A percentile compares a stretch with the other conserved stretches of the same genome.
phyloP scores from a whole-genome alignment of 2,113 vertebrate species.

The Rhadina sibilatrix region DNA sequence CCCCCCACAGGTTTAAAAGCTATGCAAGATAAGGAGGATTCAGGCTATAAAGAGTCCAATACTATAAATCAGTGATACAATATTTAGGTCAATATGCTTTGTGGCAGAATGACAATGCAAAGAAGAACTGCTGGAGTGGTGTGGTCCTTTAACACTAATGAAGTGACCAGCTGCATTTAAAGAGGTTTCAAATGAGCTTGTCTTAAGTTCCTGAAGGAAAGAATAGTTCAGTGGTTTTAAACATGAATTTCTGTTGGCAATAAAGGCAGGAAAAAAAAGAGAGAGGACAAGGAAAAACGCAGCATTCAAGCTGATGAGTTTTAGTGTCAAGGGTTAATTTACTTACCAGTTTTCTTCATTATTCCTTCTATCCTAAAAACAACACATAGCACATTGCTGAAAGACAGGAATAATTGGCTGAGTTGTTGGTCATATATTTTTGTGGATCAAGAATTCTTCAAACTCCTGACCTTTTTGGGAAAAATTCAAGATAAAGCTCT shows the following conservation, averaged over 20 bases:
- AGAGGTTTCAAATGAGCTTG: background rate
- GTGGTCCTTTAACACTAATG: background rate
- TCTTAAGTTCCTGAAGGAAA: background rate
- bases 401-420: background rate
- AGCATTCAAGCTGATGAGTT: background rate
- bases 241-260: background rate
- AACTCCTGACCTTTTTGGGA: background rate
- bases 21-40: background rate
- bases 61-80: constrained; percentile 13
- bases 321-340: background rate
- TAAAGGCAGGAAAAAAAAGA: background rate
- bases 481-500: background rate
- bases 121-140: background rate
- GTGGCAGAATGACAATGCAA: constrained; percentile 8
- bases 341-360: background rate
- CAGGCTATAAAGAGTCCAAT: background rate
- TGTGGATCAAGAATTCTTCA: background rate
- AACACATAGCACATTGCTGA: background rate
- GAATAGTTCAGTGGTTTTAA: background rate
- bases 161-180: background rate
- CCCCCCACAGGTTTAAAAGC: background rate
- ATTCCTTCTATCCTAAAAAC: background rate
- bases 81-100: constrained; percentile 56
- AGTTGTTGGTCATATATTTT: background rate
- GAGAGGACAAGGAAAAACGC: background rate